Evolutionary conservation across 2,113 vertebrate species (phyloP), one percentile per base, ranked within the genome.

Genomic region (Anguilla japonica): DNA sequence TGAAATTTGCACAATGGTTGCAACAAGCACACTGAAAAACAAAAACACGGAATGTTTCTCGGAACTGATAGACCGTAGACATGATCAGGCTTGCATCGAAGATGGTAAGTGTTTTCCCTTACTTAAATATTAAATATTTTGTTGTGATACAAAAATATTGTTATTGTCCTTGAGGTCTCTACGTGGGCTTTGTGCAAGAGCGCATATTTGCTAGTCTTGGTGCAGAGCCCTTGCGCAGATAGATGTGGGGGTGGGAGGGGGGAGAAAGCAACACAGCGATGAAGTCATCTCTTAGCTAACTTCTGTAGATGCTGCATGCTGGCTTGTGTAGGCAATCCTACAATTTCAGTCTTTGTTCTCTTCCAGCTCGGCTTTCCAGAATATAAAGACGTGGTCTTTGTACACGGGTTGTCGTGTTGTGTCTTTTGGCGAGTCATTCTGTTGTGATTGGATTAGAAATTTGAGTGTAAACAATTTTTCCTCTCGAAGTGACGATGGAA

Each of bases 11-110:
- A 92, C 85, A 83, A 95, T 92, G 93, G 95, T 94, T 86, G 94
- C 94, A 41, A 93, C 95, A n/a, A 95, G 93, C 93, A 92, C 87
- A 34, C 50, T 96, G 84, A 95, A 92, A 63, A 88, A 88, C 88
- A 96, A 95, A 91, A 94, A 89, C 89, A 75, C 91, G 50, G 93
- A 93, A 20, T 91, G 89, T 0, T n/a, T 94, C 80, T 94, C 87
- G 0, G 94, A 94, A n/a, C 41, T 92, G 85, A 67, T 91, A 43
- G 92, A 93, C 56, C 85, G 88, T 57, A 92, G 92, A 86, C 95
- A 90, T 67, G 92, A 95, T 56, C 92, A 91, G 20, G 88, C 91
- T 16, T 94, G 88, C 88, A 92, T 95, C 18, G 96, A 94, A 26
- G 95, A 96, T 94, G 95, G 97, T 97, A 88, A 80, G 85, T n/a